Evolutionary conservation across 2,888 invertebrate species (phyloP).

Genomic region (Ormia ochracea): DNA sequence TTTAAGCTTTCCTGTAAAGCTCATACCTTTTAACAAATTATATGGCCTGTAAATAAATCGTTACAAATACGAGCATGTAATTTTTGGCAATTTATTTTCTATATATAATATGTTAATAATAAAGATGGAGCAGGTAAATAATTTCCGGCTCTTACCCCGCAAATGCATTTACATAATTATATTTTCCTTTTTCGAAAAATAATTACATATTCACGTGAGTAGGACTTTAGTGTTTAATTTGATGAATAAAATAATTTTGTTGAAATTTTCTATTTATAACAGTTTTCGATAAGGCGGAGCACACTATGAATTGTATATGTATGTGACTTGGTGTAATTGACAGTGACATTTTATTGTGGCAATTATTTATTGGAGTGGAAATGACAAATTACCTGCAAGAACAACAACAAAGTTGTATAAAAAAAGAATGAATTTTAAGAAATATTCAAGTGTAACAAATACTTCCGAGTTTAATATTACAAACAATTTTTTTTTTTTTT

Average conservation of each 20-base stretch:
- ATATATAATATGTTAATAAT: background rate
- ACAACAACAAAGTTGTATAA: no score
- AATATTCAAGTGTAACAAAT: background rate
- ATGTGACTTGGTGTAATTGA: slow-evolving; percentile 4
- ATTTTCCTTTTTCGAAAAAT: no score
- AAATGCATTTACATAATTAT: no score
- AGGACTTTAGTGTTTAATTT: background rate
- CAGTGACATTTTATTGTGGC: background rate
- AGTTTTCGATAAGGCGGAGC: background rate
- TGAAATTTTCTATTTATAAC: background rate
- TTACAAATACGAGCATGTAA: no score
- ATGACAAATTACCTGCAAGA: slow-evolving; percentile 35
- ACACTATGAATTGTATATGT: background rate
- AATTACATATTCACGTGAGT: background rate
- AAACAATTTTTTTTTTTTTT: no score
- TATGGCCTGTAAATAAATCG: no score
- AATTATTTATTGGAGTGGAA: background rate
- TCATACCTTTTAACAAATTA: no score
- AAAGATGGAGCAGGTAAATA: no score
- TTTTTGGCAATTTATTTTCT: background rate
- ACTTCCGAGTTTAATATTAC: background rate
- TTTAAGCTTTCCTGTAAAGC: no score
- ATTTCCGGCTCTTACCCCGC: no score
- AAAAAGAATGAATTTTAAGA: background rate
- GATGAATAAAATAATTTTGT: background rate